Base-by-base conservation (phyloP, 2,888 invertebrate genomes). In the Ophion obscuratus region DNA sequence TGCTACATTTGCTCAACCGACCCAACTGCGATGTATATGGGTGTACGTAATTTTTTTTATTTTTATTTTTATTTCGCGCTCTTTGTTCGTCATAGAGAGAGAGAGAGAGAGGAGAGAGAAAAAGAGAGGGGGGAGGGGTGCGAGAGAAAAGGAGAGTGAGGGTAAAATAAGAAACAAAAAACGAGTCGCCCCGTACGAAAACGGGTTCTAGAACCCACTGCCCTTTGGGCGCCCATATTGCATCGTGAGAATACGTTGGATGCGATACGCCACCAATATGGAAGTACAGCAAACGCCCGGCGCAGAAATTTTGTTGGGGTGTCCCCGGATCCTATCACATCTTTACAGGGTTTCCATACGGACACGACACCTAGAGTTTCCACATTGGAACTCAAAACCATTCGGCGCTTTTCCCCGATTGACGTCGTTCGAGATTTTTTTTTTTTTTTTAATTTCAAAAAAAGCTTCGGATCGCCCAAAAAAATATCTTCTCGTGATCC, bases 131-230 rank as follows among this genome's bases (percentile, higher is more conserved):
- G 27, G 47, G 44, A 70, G 78, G 77, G 31, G 14, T 20, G 44
- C 36, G 71, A 70, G 47, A 31, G 27, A 66, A 24, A 64, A 62
- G 62, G 31, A 14, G 47, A 47, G 14, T 11, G 47, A 14, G 47
- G 14, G 14, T 2, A 11, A 59, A 83, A 83, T 78, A 44, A 62
- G 64, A 44, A 59, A 40, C 24, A 75, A 67, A 77, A 66, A 68
- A 75, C 31, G 57, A 80, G 74, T 85, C 76, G 66, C 74, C 83
- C 83, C 64, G 73, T 77, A 76, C 67, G 67, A 83, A 83, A 86
- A 86, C 86, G 83, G 78, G 83, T 86, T 83, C 24, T 78, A 27
- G 77, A 31, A 74, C 77, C 83, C 81, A 62, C 59, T n/a, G 64
- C 83, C 76, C 73, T 57, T 64, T 24, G 61, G 83, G 62, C 83